Percentiles rank a stretch among this genome's conserved stretches.
phyloP scores from a whole-genome alignment of 2,797 vertebrate genomes.

The Helarctos malayanus region DNA sequence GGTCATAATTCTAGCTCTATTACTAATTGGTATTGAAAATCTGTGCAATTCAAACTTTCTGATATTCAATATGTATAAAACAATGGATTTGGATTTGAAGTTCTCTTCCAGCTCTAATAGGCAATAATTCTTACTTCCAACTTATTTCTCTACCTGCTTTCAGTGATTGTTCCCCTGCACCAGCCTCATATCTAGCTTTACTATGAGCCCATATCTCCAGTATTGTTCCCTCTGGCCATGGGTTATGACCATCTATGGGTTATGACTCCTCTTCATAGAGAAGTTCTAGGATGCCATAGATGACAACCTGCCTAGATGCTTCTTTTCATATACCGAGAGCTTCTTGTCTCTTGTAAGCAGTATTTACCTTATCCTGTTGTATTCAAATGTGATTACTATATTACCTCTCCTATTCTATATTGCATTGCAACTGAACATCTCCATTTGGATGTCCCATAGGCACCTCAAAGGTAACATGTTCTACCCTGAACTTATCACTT shows the following conservation, averaged over 20 bases:
- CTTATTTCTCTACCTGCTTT: neutral
- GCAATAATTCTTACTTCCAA: neutral
- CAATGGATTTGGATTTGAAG: neutral
- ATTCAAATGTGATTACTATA: neutral
- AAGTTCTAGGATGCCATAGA: neutral
- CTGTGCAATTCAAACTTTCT: neutral
- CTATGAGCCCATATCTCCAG: neutral
- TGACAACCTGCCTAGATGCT: neutral
- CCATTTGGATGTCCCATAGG: neutral
- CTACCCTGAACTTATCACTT: neutral
- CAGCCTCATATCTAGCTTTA: neutral
- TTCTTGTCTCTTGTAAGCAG: neutral
- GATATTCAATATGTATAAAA: conserved; percentile 4
- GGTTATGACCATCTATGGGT: neutral
- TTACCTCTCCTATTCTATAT: neutral
- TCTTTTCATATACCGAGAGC: neutral
- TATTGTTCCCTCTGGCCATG: neutral
- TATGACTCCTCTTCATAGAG: neutral
- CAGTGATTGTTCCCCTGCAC: neutral
- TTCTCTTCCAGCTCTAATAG: neutral
- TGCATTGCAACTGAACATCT: neutral
- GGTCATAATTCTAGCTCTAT: neutral
- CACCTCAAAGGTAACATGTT: neutral
- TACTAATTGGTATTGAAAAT: conserved; percentile 21
- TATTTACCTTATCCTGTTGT: neutral